Percentiles rank a stretch among this genome's conserved stretches.
Conservation (phyloP, 1,140 invertebrate species). For the Paracyclopina nana region DNA sequence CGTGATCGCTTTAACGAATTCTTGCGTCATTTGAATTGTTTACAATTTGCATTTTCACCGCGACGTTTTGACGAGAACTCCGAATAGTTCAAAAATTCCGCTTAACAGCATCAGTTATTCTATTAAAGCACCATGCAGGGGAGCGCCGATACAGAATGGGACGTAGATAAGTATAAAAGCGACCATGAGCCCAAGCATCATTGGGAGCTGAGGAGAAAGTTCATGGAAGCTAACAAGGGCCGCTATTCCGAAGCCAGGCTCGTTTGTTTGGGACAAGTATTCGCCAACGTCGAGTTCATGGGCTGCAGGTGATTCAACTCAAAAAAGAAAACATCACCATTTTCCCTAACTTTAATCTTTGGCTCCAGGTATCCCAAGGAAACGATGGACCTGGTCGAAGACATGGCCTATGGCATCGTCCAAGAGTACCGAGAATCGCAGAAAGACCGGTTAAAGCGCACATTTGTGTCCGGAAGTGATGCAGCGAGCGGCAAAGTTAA, state of each 20-base stretch:
- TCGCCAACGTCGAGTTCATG: conserved; percentile 58
- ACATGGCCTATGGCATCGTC: conserved; percentile 46
- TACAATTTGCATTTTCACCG: too few relatives aligned
- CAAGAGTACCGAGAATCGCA: conserved; percentile 42
- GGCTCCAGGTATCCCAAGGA: conserved; percentile 47
- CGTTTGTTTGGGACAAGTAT: conserved; percentile 57
- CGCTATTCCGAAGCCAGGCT: conserved; percentile 48
- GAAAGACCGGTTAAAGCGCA: conserved; percentile 43
- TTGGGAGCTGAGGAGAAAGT: conserved; percentile 52
- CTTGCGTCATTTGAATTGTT: too few relatives aligned
- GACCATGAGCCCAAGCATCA: conserved; percentile 54
- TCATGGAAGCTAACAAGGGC: conserved; percentile 46
- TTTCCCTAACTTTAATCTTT: conserved; percentile 14
- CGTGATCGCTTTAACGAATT: too few relatives aligned
- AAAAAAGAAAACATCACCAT: background rate
- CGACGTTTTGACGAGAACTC: too few relatives aligned
- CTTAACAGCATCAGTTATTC: too few relatives aligned
- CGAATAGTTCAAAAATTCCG: too few relatives aligned
- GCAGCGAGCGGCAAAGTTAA: conserved; percentile 48
- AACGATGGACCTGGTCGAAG: conserved; percentile 51
- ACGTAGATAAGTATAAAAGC: conserved; percentile 19
- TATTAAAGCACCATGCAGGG: too few relatives aligned
- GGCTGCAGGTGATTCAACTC: conserved; percentile 43
- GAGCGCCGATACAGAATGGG: conserved; percentile 1
- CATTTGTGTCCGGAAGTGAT: conserved; percentile 50